Evolutionary conservation across 2,888 invertebrate species (phyloP), one percentile per base, ranked within the genome.

Genomic region (Cistogaster globosa): DNA sequence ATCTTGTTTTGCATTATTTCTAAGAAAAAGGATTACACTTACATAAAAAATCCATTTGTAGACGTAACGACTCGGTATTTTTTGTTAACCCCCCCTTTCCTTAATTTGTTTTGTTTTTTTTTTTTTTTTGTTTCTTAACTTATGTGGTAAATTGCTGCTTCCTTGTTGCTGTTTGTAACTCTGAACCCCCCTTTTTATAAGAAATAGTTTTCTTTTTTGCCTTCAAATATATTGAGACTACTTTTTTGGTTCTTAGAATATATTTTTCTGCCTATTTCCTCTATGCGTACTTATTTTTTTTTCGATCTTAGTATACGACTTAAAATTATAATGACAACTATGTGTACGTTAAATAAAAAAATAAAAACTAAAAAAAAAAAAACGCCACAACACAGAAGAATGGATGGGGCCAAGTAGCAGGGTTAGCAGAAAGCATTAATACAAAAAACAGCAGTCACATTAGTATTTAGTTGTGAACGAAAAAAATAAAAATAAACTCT

Each of bases 41-140:
- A 84, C 83, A 87, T 81, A 85, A 86, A 84, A 84, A 82, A 76
- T 71, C 79, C 86, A 87, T 87, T 86, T 86, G 86, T 69, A 84
- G 82, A 83, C 87, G 86, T 77, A 82, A 78, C 79, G 86, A 82
- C 83, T 87, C 82, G 77, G 74, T 57, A 67, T 81, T 55, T 51
- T 68, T 76, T 83, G 67, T 68, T 79, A n/a, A n/a, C n/a, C n/a
- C n/a, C n/a, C n/a, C n/a, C n/a, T n/a, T n/a, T n/a, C n/a, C n/a
- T 65, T 68, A 36, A 20, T 68, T 77, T 60, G 7, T 3, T 51
- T n/a, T 77, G 65, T 20, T 14, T 32, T 69, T 58, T 71, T 76
- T 53, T 45, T 12, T 74, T 42, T 76, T 60, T 18, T 62, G 32
- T 85, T 82, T 79, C 78, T 75, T 82, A 82, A 85, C 78, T 78